Evolutionary conservation across 2,113 vertebrate genomes (phyloP), one percentile per base, ranked within the genome.

Genomic region (Stegostoma tigrinum): DNA sequence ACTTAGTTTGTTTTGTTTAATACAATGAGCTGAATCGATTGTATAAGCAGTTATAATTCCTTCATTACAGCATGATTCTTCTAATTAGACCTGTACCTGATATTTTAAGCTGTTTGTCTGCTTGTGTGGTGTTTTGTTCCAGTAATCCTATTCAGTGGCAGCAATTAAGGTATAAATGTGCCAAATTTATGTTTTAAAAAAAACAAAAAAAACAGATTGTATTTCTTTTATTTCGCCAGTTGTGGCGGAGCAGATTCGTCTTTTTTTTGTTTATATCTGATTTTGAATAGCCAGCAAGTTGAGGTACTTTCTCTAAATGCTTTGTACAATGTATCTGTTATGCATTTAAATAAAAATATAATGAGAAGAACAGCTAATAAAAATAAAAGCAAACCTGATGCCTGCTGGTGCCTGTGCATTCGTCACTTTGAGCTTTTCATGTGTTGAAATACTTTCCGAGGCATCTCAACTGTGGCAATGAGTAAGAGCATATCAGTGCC

Each of bases 261-360:
- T 96, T 95, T 97, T 96, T 95, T 98, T 98, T 98, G 98, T 99
- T 99, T 99, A 98, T 99, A 98, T 99, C 98, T 98, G 98, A 98
- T 99, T 99, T 99, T 98, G 98, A 98, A 98, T 99, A 99, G 99
- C 98, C 98, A 96, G 98, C 98, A 97, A 99, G 98, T 99, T 98
- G 98, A 99, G 99, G 99, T 99, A 99, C 99, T 99, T 99, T 99
- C 98, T 99, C 99, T 99, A 98, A 98, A 99, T 99, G 98, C 99
- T 99, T 99, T 99, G 98, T 99, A 99, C 98, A 98, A 99, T 99
- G 98, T 99, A 99, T 99, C 98, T 99, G 99, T 99, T 99, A 99
- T 98, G 98, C 99, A 98, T 99, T 99, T 99, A 98, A 98, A 98
- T 98, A 98, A 98, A 95, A 98, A 98, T 99, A 98, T 98, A 99